A percentile compares a stretch with the other conserved stretches of the same genome.
Evolutionary conservation across 2,797 vertebrate species (phyloP).

Genomic region (Phataginus tricuspis): DNA sequence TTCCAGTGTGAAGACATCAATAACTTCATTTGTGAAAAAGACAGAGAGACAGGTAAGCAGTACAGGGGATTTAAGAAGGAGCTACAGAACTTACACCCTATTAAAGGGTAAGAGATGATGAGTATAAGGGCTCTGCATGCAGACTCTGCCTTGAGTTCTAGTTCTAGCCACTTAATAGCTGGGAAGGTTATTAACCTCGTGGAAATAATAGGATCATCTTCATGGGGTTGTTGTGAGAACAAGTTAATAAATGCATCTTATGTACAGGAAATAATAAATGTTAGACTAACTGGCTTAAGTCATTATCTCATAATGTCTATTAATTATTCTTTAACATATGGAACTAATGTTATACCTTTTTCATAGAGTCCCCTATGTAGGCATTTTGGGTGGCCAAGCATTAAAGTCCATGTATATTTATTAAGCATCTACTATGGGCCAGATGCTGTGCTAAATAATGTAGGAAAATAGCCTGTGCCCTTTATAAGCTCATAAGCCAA

Average conservation of each 20-base stretch:
- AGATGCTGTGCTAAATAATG: background rate
- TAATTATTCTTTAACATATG: conserved; percentile 39
- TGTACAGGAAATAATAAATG: background rate
- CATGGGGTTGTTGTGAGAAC: background rate
- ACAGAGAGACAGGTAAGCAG: conserved; percentile 89
- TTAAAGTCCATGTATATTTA: background rate
- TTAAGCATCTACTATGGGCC: background rate
- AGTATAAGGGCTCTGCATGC: background rate
- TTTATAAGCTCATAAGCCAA: background rate
- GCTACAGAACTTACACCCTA: background rate
- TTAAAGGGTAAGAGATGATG: background rate
- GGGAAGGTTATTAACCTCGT: background rate
- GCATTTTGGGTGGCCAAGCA: background rate
- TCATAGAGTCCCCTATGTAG: background rate
- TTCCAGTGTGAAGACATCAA: conserved; percentile 95
- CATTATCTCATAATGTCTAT: background rate
- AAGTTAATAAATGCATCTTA: background rate
- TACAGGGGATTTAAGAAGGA: background rate
- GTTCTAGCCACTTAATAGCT: background rate
- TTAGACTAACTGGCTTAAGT: background rate
- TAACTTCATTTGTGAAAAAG: conserved; percentile 95
- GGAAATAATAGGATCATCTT: background rate
- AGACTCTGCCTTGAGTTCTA: background rate
- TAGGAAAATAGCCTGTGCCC: background rate
- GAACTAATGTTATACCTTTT: background rate